phyloP scores from a whole-genome alignment of 64 coral and sea anemone species.

The Cladopsammia gracilis region DNA sequence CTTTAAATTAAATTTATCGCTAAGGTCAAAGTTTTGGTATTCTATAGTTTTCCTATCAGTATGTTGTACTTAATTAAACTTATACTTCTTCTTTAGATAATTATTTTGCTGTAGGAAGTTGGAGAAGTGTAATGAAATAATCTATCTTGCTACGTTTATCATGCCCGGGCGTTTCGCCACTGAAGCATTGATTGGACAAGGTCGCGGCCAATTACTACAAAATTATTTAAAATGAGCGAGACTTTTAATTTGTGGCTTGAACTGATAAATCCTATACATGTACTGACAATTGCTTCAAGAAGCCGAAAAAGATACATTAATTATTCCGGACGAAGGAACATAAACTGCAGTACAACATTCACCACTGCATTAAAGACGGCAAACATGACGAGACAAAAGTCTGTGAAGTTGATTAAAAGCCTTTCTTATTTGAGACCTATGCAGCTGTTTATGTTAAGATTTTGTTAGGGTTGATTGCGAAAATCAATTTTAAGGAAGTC shows the following conservation, averaged over 20 bases:
- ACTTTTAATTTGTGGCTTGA: constrained; percentile 43
- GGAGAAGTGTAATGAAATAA: neutral
- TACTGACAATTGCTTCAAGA: neutral
- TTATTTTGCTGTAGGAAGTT: neutral
- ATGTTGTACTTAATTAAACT: neutral
- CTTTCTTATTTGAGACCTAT: too few relatives aligned
- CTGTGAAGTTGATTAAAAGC: neutral
- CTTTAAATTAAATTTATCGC: too few relatives aligned
- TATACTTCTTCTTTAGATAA: neutral
- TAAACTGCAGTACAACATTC: neutral
- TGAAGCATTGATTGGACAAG: neutral
- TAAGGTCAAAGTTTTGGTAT: too few relatives aligned
- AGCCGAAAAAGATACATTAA: neutral
- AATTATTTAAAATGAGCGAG: neutral
- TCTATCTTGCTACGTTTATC: constrained; percentile 15
- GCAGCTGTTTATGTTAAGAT: neutral
- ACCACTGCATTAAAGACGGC: neutral
- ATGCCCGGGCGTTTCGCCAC: neutral
- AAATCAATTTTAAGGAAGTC: too few relatives aligned
- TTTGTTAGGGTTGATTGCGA: neutral
- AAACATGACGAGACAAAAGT: neutral
- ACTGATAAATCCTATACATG: neutral
- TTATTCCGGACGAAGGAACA: neutral
- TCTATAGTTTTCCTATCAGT: too few relatives aligned
- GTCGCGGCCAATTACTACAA: neutral